These are phyloP conservation scores for Avahi laniger DNA, from an alignment of 2,797 vertebrate species.

Conservation along the genomic window DNA sequence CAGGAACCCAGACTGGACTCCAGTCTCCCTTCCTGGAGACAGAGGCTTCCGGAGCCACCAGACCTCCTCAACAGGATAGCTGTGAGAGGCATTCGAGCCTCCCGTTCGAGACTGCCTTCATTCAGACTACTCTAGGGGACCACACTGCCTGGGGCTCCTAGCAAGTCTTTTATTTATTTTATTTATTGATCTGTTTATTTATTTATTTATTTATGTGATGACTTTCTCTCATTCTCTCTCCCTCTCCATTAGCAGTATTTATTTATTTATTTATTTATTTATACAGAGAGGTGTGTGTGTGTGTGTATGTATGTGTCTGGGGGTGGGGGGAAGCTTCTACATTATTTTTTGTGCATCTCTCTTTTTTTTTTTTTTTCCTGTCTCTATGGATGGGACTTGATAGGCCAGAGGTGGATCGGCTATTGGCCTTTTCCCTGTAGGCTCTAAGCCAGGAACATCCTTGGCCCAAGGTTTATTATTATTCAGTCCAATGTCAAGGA, in stretches of 20 bases:
- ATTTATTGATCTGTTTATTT: conserved; percentile 81
- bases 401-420: not conserved
- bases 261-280: conserved; percentile 84
- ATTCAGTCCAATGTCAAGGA: not conserved
- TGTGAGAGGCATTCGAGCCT: not conserved
- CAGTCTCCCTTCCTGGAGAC: conserved; percentile 23
- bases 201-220: conserved; percentile 77
- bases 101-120: not conserved
- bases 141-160: conserved; percentile 53
- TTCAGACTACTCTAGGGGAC: conserved; percentile 43
- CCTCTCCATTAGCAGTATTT: conserved; percentile 62
- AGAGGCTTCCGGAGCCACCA: not conserved
- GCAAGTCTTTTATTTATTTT: conserved; percentile 67
- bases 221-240: not conserved
- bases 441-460: not conserved
- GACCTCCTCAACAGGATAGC: not conserved
- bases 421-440: not conserved
- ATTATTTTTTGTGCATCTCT: conserved; percentile 66
- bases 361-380: conserved; percentile 25
- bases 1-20: not conserved
- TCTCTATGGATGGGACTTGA: conserved; percentile 4
- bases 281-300: not conserved
- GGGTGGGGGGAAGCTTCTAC: not conserved
- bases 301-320: not conserved
- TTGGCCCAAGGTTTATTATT: not conserved